Evolutionary conservation across 2,797 vertebrate species (phyloP), one percentile per base, ranked within the genome.

Genomic region (Xenops minutus): DNA sequence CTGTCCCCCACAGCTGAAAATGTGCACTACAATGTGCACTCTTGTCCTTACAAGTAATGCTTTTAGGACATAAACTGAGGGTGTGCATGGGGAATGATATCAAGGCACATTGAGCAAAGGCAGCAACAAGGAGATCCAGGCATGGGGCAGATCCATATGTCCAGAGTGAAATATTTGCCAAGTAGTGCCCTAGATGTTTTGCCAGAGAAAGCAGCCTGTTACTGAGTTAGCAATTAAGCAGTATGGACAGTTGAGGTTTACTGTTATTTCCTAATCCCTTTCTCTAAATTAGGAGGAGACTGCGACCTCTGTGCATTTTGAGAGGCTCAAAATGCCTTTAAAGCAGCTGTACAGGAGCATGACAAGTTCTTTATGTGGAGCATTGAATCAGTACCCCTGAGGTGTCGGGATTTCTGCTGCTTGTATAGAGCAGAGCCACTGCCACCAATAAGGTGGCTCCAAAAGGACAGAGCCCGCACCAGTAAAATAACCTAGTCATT

Each of bases 61-160:
- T 62, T 81, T 55, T 36, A 55, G 67, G 43, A 39, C 7, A 44
- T 21, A 62, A 84, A 75, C 12, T 48, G 49, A 26, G 3, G 11
- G 5, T 58, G 11, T 43, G 21, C 16, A 9, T 17, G 56, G 6
- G 26, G 34, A 58, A 36, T 9, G 11, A 14, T 30, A n/a, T 29
- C 22, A 18, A 79, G 54, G 48, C 7, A n/a, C 1, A 5, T 21
- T 26, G 27, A 62, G 18, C 27, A 74, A 22, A 79, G 43, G 24
- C 19, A 64, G 37, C 20, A 58, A 14, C 17, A 51, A 58, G 12
- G 6, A 36, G 22, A 68, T 68, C 14, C 12, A 72, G 27, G 27
- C 7, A 7, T 1, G 1, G n/a, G 20, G 24, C 3, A 9, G 39
- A 44, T 64, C 11, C 1, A 2, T 46, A 41, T 14, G 2, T 67